Percentiles rank a stretch among this genome's conserved stretches.
Evolutionary conservation across 1,140 invertebrate species (phyloP).

Genomic region (Ceratina calcarata): DNA sequence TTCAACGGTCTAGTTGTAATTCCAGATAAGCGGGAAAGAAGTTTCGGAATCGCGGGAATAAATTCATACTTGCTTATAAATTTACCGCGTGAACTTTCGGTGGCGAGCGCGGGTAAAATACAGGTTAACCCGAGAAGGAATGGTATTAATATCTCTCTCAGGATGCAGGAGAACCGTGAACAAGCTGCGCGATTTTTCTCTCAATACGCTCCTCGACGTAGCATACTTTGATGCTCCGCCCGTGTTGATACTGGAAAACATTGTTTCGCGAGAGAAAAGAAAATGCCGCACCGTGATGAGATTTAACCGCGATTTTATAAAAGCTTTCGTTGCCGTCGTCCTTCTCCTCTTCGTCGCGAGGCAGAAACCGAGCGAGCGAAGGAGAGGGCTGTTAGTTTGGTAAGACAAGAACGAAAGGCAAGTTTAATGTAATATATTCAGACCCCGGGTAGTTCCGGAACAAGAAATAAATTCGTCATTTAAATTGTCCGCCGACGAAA

Average conservation of each 20-base stretch:
- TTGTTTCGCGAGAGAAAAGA: slow-evolving; percentile 43
- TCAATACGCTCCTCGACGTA: not conserved
- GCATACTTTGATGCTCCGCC: slow-evolving; percentile 4
- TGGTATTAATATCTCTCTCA: slow-evolving; percentile 9
- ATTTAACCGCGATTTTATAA: slow-evolving; percentile 58
- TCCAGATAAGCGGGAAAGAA: not conserved
- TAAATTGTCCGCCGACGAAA: not conserved
- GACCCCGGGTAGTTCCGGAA: not conserved
- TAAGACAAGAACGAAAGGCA: not conserved
- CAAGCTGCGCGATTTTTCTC: slow-evolving; percentile 19
- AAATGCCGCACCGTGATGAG: slow-evolving; percentile 47
- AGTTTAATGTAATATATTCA: slow-evolving; percentile 5
- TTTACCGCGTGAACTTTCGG: not conserved
- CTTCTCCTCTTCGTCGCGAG: too few relatives aligned
- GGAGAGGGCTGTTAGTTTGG: too few relatives aligned
- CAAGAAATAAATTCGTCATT: slow-evolving; percentile 18
- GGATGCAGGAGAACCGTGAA: not conserved
- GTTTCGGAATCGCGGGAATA: not conserved
- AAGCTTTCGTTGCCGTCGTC: slow-evolving; percentile 45
- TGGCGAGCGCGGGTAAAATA: not conserved
- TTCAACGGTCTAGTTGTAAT: not conserved
- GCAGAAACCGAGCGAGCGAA: too few relatives aligned
- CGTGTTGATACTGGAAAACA: slow-evolving; percentile 25
- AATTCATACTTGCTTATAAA: not conserved
- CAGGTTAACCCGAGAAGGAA: slow-evolving; percentile 9